A percentile compares a stretch with the other conserved stretches of the same genome.
Conservation (phyloP, 2,797 vertebrate species). For the Amphiprion clarkii region DNA sequence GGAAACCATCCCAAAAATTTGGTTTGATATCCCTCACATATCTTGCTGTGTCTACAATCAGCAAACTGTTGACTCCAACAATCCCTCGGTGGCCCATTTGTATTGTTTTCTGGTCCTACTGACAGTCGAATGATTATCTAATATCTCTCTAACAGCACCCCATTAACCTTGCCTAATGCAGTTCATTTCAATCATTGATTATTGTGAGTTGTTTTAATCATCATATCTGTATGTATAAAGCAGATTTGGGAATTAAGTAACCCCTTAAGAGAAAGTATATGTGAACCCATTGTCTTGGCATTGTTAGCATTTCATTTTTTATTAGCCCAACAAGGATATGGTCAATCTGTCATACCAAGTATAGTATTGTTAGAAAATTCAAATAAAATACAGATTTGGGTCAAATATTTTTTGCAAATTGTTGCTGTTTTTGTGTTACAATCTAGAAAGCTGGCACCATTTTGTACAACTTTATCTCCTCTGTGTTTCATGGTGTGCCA, state of each 20-base stretch:
- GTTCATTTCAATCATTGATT: constrained; percentile 59
- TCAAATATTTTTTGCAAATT: constrained; percentile 27
- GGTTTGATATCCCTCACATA: not conserved
- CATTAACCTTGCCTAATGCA: constrained; percentile 79
- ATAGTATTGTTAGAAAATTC: not conserved
- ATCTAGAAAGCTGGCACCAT: not conserved
- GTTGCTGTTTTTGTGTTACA: not conserved
- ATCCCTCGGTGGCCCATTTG: not conserved
- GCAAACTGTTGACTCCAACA: not conserved
- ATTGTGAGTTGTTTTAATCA: constrained; percentile 21
- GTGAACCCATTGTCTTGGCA: not conserved
- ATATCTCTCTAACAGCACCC: constrained; percentile 66
- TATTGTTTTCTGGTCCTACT: constrained; percentile 51
- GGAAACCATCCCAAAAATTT: not conserved
- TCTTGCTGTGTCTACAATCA: constrained; percentile 3
- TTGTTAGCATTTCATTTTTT: not conserved
- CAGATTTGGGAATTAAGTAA: not conserved
- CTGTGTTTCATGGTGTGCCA: not conserved
- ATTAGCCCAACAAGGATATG: not conserved
- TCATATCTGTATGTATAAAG: not conserved
- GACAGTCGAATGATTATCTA: constrained; percentile 81
- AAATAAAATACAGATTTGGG: not conserved
- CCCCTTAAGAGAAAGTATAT: not conserved
- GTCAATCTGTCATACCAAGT: not conserved
- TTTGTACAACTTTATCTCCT: not conserved